Base-by-base conservation (phyloP, 2,797 vertebrate species). In the Mormyrus proboscirostris region DNA sequence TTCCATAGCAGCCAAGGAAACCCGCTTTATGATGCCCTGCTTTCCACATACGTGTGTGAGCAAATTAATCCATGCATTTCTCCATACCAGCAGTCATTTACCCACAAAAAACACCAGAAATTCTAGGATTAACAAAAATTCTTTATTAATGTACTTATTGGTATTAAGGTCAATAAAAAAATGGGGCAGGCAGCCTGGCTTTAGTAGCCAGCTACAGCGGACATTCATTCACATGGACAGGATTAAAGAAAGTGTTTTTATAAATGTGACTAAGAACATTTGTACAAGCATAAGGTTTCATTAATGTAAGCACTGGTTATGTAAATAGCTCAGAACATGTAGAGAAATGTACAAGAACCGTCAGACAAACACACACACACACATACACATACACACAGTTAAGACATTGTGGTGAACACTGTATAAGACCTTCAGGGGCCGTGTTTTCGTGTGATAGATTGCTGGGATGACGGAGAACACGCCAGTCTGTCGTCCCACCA, bases 161-260 rank as follows among this genome's bases (percentile, higher is more conserved):
- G 38, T 53, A 88, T 53, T 88, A 76, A 19, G 55, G 14, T 73
- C 25, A 41, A 41, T 79, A 51, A 38, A 88, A 55, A 55, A 82
- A 83, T 47, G 47, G 8, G 51, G 47, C n/a, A 83, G 29, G 16
- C 25, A 33, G 8, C 5, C 57, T 53, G 41, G 47, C 25, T 82
- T 82, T 51, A 88, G 41, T 49, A 88, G 44, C 38, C 44, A 88
- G 19, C 44, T 88, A 16, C 38, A 69, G 38, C 14, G 6, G 47
- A 44, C 38, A 65, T 88, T 76, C 59, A 50, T 38, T 76, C 62
- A 83, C 50, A 82, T 44, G 50, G 59, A 25, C 47, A 53, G 59
- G 29, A 44, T 53, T 82, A 55, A 50, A 88, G 33, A 73, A 73
- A 55, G 79, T 44, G 69, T 88, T 83, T 88, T 87, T 44, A 87